A percentile compares a stretch with the other conserved stretches of the same genome.
Conservation (phyloP, 1,140 invertebrate species). For the Bombus sylvicola region DNA sequence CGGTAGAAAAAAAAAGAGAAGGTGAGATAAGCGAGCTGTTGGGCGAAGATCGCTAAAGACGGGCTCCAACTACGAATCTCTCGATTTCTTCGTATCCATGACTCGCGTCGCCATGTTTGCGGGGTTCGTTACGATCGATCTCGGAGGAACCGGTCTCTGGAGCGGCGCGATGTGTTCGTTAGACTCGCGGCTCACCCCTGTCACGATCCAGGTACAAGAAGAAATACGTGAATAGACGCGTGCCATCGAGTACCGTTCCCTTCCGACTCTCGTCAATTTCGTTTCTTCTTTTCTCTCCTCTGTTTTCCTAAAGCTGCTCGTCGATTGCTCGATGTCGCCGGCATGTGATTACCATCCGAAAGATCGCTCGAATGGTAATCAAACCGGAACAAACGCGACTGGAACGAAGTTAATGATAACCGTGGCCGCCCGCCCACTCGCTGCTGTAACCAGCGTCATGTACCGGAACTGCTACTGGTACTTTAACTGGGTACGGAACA, state of each 20-base stretch:
- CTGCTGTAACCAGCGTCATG: slow-evolving; percentile 70
- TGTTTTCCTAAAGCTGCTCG: slow-evolving; percentile 37
- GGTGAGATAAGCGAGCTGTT: slow-evolving; percentile 61
- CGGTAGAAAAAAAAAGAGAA: slow-evolving; percentile 68
- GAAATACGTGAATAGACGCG: slow-evolving; percentile 2
- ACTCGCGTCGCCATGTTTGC: slow-evolving; percentile 38
- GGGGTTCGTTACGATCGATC: slow-evolving; percentile 33
- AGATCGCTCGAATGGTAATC: slow-evolving; percentile 6
- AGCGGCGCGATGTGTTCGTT: slow-evolving; percentile 23
- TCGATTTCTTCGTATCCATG: slow-evolving; percentile 41
- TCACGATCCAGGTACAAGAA: slow-evolving; percentile 55
- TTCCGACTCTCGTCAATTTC: slow-evolving; percentile 25
- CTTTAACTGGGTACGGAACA: slow-evolving; percentile 86
- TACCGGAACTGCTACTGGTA: slow-evolving; percentile 84
- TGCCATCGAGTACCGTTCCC: slow-evolving; percentile 2
- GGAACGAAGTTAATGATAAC: slow-evolving; percentile 40
- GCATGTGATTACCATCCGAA: neutral
- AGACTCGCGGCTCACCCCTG: slow-evolving; percentile 18
- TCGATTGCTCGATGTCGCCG: neutral
- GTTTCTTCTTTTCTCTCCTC: neutral
- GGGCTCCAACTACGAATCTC: slow-evolving; percentile 13
- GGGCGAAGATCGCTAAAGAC: slow-evolving; percentile 53
- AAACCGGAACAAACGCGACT: neutral
- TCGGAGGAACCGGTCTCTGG: slow-evolving; percentile 32
- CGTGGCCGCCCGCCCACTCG: slow-evolving; percentile 24